Evolutionary conservation across 1,140 invertebrate species (phyloP).

Genomic region (Temnothorax nylanderi): DNA sequence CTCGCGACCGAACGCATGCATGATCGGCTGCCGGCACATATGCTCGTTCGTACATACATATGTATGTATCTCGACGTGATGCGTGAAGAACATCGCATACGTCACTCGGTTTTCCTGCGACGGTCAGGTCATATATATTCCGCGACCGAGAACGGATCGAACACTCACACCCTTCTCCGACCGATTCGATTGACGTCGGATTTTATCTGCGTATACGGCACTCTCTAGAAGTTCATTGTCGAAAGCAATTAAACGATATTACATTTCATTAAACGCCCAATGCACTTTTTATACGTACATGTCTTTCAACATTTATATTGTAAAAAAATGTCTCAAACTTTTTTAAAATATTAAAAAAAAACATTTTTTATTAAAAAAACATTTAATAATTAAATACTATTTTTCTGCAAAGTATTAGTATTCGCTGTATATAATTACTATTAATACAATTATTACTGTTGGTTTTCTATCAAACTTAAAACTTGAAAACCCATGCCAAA

Average conservation of each 20-base stretch:
- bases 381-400: background rate
- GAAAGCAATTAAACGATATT: conserved; percentile 11
- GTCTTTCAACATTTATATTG: background rate
- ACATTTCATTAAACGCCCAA: background rate
- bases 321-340: background rate
- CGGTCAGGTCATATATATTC: conserved; percentile 54
- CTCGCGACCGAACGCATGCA: conserved; percentile 47
- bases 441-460: background rate
- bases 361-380: background rate
- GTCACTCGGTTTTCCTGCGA: conserved; percentile 60
- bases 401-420: background rate
- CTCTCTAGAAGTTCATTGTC: conserved; percentile 21
- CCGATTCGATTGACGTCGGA: conserved; percentile 24
- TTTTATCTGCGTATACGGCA: conserved; percentile 20
- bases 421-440: background rate
- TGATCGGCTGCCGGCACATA: conserved; percentile 51
- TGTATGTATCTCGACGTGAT: conserved; percentile 53
- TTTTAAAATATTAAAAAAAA: background rate
- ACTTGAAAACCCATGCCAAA: background rate
- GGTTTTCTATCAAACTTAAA: background rate
- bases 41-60: conserved; percentile 57
- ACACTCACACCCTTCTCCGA: conserved; percentile 38
- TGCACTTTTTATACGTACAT: background rate
- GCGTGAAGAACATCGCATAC: conserved; percentile 58
- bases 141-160: conserved; percentile 47